These are phyloP conservation scores for Erebia palarica DNA, from an alignment of 2,888 invertebrate species.

Conservation along the genomic window DNA sequence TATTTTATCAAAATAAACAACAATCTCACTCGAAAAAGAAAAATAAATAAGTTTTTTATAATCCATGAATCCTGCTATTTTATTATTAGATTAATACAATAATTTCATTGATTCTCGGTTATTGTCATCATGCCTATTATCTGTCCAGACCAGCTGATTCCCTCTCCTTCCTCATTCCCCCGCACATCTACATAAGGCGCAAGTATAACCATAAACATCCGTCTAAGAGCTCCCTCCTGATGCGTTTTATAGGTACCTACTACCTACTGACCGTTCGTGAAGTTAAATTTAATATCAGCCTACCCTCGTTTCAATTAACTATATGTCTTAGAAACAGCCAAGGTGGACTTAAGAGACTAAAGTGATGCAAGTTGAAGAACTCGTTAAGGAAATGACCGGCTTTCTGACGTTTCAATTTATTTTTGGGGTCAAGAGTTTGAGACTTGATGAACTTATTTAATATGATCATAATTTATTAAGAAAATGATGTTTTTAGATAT, in stretches of 20 bases:
- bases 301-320: conserved; percentile 27
- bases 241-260: conserved; percentile 8
- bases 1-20: no score
- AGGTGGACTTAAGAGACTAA: conserved; percentile 36
- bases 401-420: neutral
- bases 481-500: no score
- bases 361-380: conserved; percentile 9
- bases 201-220: conserved; percentile 14
- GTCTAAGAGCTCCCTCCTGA: conserved; percentile 18
- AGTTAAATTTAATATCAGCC: conserved; percentile 25
- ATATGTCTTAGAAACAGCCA: conserved; percentile 16
- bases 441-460: neutral
- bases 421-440: neutral
- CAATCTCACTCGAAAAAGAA: no score
- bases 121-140: no score
- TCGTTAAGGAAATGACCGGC: conserved; percentile 4
- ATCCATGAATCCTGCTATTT: no score
- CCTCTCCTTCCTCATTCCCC: neutral
- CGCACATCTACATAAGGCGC: conserved; percentile 6
- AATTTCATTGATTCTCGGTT: no score
- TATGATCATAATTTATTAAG: no score
- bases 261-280: conserved; percentile 17
- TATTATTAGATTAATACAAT: no score
- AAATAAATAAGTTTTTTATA: no score
- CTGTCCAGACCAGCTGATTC: neutral